These are phyloP conservation scores for Grammomys dolichurus DNA, from an alignment of 2,113 vertebrate genomes.

Conservation along the genomic window DNA sequence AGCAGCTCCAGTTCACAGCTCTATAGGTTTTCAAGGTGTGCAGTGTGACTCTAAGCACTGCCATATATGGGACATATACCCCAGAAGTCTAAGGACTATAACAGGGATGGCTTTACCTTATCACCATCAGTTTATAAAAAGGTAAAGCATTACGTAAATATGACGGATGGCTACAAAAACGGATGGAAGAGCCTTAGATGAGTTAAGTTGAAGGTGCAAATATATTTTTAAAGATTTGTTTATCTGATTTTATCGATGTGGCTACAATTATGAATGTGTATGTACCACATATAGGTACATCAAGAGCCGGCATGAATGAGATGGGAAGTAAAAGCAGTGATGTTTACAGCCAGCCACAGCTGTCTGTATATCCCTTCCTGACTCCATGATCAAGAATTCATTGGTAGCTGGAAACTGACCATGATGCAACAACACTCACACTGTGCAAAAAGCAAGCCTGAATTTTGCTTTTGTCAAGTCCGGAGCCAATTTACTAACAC, in stretches of 20 bases:
- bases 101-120: background rate
- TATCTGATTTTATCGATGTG: background rate
- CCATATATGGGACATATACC: too few species aligned
- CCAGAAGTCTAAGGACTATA: background rate
- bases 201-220: background rate
- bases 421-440: background rate
- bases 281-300: background rate
- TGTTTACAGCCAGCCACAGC: background rate
- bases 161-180: background rate
- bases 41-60: background rate
- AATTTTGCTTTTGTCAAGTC: background rate
- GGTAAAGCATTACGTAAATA: too few species aligned
- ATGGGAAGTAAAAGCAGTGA: background rate
- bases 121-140: background rate
- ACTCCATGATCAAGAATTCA: background rate
- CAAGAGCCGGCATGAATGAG: background rate
- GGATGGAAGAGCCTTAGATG: background rate
- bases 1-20: background rate
- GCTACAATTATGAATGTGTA: background rate
- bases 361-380: background rate
- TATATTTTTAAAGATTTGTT: background rate
- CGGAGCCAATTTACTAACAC: background rate
- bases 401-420: background rate
- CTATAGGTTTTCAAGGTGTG: background rate
- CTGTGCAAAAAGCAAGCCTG: background rate